Evolutionary conservation across 2,113 vertebrate genomes (phyloP).

Genomic region (Prinia subflava): DNA sequence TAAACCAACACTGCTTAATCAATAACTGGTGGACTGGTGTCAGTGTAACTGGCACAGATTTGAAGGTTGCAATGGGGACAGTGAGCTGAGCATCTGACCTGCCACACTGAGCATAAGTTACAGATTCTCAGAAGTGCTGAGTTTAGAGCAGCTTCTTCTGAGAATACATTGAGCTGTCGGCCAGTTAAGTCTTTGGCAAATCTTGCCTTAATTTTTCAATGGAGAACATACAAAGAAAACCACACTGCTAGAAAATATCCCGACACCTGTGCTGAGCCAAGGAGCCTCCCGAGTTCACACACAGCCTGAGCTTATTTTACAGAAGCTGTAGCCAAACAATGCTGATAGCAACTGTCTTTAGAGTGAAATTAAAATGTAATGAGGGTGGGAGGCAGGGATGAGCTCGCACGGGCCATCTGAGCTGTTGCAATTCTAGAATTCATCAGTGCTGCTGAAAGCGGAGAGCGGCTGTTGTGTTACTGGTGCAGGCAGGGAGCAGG

Average conservation of each 20-base stretch:
- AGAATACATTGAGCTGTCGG: not conserved
- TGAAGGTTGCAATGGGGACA: not conserved
- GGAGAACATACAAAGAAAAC: not conserved
- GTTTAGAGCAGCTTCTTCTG: not conserved
- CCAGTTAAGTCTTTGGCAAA: not conserved
- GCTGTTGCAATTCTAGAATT: slow-evolving; percentile 53
- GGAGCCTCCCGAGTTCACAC: not conserved
- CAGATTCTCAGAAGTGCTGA: not conserved
- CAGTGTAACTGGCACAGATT: not conserved
- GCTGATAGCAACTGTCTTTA: slow-evolving; percentile 38
- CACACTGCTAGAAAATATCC: not conserved
- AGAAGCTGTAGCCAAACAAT: slow-evolving; percentile 13
- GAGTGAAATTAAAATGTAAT: slow-evolving; percentile 56
- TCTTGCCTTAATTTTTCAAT: not conserved
- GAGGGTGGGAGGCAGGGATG: slow-evolving; percentile 43
- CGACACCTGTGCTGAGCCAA: not conserved
- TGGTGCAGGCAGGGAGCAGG: slow-evolving; percentile 19
- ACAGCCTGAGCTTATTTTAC: not conserved
- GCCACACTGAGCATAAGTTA: not conserved
- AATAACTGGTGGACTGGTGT: not conserved
- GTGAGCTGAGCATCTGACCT: not conserved
- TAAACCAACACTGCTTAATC: not conserved
- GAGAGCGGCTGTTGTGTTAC: slow-evolving; percentile 40
- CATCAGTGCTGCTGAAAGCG: not conserved
- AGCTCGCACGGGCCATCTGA: slow-evolving; percentile 25